Conservation (phyloP, 2,888 invertebrate species). For the Petrolisthes cinctipes region DNA sequence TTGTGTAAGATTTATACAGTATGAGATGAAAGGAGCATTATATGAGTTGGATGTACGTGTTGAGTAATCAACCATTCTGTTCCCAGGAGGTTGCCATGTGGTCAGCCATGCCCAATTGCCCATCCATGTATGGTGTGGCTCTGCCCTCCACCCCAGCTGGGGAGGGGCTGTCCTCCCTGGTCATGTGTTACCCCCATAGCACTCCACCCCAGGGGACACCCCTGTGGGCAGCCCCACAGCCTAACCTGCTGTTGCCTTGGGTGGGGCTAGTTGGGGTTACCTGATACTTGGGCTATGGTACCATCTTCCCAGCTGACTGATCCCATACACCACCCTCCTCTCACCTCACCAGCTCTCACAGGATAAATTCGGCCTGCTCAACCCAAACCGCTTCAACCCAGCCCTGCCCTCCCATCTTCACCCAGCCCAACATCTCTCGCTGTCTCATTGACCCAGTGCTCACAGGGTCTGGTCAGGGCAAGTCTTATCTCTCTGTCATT, state of each 20-base stretch:
- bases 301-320: conserved; percentile 46
- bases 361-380: conserved; percentile 36
- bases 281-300: conserved; percentile 39
- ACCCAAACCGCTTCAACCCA: conserved; percentile 5
- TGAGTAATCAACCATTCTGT: conserved; percentile 52
- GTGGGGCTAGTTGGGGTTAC: conserved; percentile 54
- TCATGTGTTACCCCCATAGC: conserved; percentile 50
- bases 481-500: neutral
- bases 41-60: conserved; percentile 1
- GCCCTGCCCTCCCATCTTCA: neutral
- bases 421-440: neutral
- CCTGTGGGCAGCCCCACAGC: conserved; percentile 37
- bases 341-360: conserved; percentile 51
- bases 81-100: conserved; percentile 60
- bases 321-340: conserved; percentile 44
- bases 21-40: neutral
- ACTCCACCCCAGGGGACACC: conserved; percentile 33
- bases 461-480: neutral
- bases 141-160: conserved; percentile 49
- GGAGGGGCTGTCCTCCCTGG: conserved; percentile 47
- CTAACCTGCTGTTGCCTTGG: conserved; percentile 41
- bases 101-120: conserved; percentile 58
- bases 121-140: conserved; percentile 56
- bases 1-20: neutral
- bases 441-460: neutral